These are phyloP conservation scores for Drosophila prolongata DNA, from an alignment of 2,888 invertebrate species.

Conservation along the genomic window DNA sequence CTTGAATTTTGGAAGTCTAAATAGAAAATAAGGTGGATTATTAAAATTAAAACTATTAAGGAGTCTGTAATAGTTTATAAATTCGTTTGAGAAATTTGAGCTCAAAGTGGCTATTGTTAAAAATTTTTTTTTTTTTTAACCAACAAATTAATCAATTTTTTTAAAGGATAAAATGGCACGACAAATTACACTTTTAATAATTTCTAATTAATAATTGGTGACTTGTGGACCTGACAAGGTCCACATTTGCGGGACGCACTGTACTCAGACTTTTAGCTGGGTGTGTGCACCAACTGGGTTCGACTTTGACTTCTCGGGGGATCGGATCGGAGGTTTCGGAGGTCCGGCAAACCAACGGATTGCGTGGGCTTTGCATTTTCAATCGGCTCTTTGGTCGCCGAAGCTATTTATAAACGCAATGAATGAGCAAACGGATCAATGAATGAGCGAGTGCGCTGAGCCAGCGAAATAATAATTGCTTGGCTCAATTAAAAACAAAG, in stretches of 20 bases:
- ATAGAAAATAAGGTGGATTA: no score
- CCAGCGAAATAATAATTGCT: slow-evolving; percentile 76
- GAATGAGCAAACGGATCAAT: slow-evolving; percentile 52
- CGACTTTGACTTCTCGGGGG: slow-evolving; percentile 14
- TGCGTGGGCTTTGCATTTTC: slow-evolving; percentile 74
- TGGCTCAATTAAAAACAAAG: slow-evolving; percentile 69
- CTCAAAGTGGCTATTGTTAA: no score
- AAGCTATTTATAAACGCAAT: slow-evolving; percentile 68
- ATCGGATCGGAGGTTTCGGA: slow-evolving; percentile 8
- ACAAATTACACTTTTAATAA: no score
- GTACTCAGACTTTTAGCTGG: slow-evolving; percentile 6
- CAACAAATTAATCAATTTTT: no score
- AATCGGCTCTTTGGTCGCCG: slow-evolving; percentile 54
- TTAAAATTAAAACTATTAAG: no score
- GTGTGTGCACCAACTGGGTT: slow-evolving; percentile 13
- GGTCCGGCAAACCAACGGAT: slow-evolving; percentile 19
- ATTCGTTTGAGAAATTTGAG: no score
- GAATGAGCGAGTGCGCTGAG: slow-evolving; percentile 42
- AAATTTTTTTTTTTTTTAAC: no score
- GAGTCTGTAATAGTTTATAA: no score
- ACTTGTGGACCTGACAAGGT: no score
- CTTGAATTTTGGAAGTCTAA: no score
- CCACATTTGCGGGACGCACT: slow-evolving; percentile 17
- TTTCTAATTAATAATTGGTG: no score
- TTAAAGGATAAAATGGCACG: no score